Base-by-base conservation (phyloP, 2,888 invertebrate species). In the Epinotia brunnichana region DNA sequence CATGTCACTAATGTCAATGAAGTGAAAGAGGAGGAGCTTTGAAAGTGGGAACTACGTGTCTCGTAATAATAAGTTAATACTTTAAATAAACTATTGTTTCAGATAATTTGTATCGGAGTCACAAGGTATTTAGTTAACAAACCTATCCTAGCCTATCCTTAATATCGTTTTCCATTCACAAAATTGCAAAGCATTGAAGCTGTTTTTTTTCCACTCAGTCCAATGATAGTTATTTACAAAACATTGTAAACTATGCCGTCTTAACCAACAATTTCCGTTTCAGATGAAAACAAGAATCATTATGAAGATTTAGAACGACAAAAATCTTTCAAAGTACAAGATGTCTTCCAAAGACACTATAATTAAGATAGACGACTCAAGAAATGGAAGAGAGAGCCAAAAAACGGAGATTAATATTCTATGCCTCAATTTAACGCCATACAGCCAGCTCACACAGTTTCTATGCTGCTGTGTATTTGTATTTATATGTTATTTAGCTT, bases 401-500 rank as follows among this genome's bases (percentile, higher is more conserved):
- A 87, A 82, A 80, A 83, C 89, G 0, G 94, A 94, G 82, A 91
- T 95, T 41, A 95, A 95, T 78, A 95, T 97, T 70, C 87, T 97
- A 72, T 97, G 96, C 83, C 94, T 97, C 77, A 95, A 97, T 83
- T 92, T 98, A 69, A 95, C 95, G 11, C 87, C 94, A 59, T 95
- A 94, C 77, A 95, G 94, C 74, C 92, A 94, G 80, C 93, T 95
- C 19, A 89, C 94, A 3, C 98, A 98, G 87, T 97, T 98, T 85
- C 75, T 96, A 1, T 89, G 96, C 66, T 97, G 97, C 84, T 96
- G 96, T 67, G 82, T 92, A 29, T 97, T 97, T 69, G 97, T 98
- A 9, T 98, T 99, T 88, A 87, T 96, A 76, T 97, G 98, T 83
- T 99, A 97, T 88, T 89, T 98, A 74, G 93, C 98, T 0, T 99